Percentiles rank a stretch among this genome's conserved stretches.
Conservation (phyloP, 64 coral and sea anemone genomes). For the Pocillopora verrucosa region DNA sequence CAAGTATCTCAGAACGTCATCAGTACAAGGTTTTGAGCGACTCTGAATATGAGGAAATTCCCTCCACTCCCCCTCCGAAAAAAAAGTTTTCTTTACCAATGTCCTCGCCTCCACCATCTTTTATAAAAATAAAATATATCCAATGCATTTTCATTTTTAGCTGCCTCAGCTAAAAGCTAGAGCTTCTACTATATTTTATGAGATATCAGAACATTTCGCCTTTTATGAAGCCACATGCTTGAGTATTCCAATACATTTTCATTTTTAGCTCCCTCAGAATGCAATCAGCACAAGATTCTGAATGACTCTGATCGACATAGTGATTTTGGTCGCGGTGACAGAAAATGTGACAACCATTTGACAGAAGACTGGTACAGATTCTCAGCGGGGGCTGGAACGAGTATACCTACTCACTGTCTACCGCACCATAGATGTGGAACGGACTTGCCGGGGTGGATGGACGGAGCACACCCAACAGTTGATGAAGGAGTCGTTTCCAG, state of each 20-base stretch:
- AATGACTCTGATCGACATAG: not conserved
- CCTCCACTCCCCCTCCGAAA: too few relatives aligned
- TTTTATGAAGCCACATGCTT: too few relatives aligned
- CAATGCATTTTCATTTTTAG: not conserved
- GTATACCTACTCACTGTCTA: not conserved
- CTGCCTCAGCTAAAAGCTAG: too few relatives aligned
- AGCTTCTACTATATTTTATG: too few relatives aligned
- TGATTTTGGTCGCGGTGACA: not conserved
- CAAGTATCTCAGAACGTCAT: not conserved
- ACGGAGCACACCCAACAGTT: conserved; percentile 16
- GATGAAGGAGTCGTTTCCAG: conserved; percentile 23
- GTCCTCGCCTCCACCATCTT: too few relatives aligned
- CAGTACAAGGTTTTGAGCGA: conserved; percentile 10
- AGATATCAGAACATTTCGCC: too few relatives aligned
- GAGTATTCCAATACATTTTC: too few relatives aligned
- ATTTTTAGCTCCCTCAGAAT: conserved; percentile 1
- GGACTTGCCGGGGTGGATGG: conserved; percentile 24
- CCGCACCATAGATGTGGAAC: not conserved
- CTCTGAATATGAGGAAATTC: not conserved
- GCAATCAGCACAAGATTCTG: conserved; percentile 1
- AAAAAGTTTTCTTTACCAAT: too few relatives aligned
- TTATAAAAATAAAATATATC: not conserved
- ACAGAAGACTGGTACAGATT: conserved; percentile 44
- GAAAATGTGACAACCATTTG: not conserved
- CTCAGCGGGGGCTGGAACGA: not conserved